Evolutionary conservation across 1,140 invertebrate species (phyloP).

Genomic region (Artemia franciscana): DNA sequence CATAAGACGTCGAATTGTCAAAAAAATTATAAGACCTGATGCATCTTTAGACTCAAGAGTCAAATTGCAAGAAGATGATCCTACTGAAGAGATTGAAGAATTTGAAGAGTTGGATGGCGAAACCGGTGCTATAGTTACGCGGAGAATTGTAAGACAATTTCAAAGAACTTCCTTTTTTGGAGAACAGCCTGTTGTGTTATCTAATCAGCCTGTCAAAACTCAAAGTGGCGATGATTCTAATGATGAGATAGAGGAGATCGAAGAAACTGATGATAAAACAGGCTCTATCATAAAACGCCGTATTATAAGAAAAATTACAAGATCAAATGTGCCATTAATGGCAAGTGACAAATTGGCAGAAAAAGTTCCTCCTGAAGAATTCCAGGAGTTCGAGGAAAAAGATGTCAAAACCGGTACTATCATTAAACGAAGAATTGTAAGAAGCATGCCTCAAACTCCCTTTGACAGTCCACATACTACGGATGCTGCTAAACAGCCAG

Average conservation of each 20-base stretch:
- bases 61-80: not conserved
- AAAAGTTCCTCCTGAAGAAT: too few relatives aligned
- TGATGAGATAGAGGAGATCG: not conserved
- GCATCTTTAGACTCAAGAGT: not conserved
- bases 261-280: not conserved
- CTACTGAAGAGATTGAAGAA: not conserved
- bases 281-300: not conserved
- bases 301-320: not conserved
- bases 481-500: too few relatives aligned
- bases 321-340: too few relatives aligned
- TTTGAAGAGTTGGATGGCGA: not conserved
- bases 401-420: not conserved
- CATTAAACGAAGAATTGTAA: not conserved
- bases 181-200: not conserved
- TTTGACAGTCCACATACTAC: not conserved
- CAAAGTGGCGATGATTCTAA: not conserved
- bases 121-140: not conserved
- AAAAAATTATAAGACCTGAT: not conserved
- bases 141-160: not conserved
- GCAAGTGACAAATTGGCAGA: too few relatives aligned
- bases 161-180: not conserved
- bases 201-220: not conserved
- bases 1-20: not conserved
- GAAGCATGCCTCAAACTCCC: not conserved
- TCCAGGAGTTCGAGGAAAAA: not conserved